Conservation (phyloP, 1,140 invertebrate species). For the Zaprionus gabonicus region DNA sequence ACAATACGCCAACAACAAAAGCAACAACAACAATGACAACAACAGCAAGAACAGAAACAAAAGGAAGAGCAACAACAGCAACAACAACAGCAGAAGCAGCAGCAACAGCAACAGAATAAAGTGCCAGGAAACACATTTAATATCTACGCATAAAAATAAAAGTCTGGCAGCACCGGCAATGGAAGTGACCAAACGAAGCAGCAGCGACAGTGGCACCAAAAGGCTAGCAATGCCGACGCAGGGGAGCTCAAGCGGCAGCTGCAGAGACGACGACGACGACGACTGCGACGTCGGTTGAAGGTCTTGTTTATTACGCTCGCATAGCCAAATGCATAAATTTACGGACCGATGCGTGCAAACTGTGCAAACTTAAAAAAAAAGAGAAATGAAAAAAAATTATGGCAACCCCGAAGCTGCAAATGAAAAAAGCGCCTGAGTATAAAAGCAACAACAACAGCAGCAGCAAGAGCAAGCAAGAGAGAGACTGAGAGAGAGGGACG, state of each 20-base stretch:
- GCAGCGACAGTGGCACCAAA: slow-evolving; percentile 31
- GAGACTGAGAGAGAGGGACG: background rate
- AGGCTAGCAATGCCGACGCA: slow-evolving; percentile 23
- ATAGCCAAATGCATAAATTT: slow-evolving; percentile 83
- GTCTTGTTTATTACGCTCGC: slow-evolving; percentile 83
- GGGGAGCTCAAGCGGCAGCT: slow-evolving; percentile 32
- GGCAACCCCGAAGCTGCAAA: slow-evolving; percentile 66
- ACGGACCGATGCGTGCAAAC: slow-evolving; percentile 82
- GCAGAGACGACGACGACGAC: slow-evolving; percentile 34
- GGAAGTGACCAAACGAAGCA: slow-evolving; percentile 72
- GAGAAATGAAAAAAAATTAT: slow-evolving; percentile 62
- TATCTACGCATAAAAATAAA: slow-evolving; percentile 83
- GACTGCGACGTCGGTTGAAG: slow-evolving; percentile 71
- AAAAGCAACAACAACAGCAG: slow-evolving; percentile 22
- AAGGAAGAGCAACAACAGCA: slow-evolving; percentile 16
- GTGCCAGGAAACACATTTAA: slow-evolving; percentile 83
- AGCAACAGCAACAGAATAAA: slow-evolving; percentile 69
- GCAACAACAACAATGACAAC: slow-evolving; percentile 15
- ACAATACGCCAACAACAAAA: slow-evolving; percentile 72
- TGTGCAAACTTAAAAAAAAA: slow-evolving; percentile 78
- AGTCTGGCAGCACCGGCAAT: slow-evolving; percentile 76
- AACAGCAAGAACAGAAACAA: slow-evolving; percentile 7
- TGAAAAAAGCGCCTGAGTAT: slow-evolving; percentile 63
- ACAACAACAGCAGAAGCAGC: slow-evolving; percentile 29
- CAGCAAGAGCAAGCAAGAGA: background rate